Conservation (phyloP, 1,140 invertebrate genomes). For the Homarus americanus region DNA sequence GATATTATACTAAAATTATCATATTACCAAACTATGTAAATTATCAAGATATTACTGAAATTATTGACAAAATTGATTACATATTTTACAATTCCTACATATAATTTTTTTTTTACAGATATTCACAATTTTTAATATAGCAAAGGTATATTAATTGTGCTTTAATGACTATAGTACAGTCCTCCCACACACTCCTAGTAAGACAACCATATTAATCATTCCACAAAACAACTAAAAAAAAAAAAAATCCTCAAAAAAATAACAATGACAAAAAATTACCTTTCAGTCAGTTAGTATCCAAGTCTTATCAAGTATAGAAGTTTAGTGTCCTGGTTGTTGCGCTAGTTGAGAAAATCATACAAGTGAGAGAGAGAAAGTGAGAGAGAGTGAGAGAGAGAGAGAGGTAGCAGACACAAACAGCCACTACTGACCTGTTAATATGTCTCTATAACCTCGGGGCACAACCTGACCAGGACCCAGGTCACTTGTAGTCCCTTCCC, state of each 20-base stretch:
- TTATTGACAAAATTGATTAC: too few relatives aligned
- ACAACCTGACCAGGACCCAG: slow-evolving; percentile 63
- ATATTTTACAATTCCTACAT: too few relatives aligned
- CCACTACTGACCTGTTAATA: slow-evolving; percentile 61
- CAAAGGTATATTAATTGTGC: too few relatives aligned
- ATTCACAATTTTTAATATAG: too few relatives aligned
- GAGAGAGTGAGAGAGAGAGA: slow-evolving; percentile 30
- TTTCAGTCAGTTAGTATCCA: neutral
- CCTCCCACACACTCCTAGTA: too few relatives aligned
- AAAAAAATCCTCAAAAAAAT: neutral
- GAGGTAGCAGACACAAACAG: neutral
- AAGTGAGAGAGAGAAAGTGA: neutral
- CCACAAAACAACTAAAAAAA: neutral
- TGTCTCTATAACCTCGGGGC: slow-evolving; percentile 62
- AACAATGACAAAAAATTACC: neutral
- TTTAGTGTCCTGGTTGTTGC: too few relatives aligned
- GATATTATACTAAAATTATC: too few relatives aligned
- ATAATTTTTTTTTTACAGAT: too few relatives aligned
- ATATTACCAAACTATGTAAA: too few relatives aligned
- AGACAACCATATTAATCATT: neutral
- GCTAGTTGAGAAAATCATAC: neutral
- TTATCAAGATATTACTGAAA: too few relatives aligned
- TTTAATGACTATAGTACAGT: too few relatives aligned
- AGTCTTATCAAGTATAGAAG: too few relatives aligned
- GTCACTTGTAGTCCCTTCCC: slow-evolving; percentile 32